Base-by-base conservation (phyloP, 92 coral and sea anemone species). In the Phenganax stokvisi region DNA sequence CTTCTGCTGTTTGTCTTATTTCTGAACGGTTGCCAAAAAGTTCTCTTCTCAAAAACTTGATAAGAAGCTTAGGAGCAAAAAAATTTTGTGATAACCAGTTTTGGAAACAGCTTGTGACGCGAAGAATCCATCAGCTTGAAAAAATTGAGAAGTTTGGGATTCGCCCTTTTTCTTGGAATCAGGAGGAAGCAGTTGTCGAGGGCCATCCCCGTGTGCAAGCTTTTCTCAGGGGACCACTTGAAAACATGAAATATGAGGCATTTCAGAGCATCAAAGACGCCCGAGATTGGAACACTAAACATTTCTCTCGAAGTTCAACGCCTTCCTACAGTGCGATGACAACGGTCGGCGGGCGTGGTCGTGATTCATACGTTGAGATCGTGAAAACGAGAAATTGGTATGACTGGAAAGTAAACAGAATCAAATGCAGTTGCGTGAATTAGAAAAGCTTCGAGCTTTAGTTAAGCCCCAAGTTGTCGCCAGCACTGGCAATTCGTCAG, bases 181-280 rank as follows among this genome's bases (percentile, higher is more conserved):
- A 80, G 62, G 81, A 69, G 3, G 64, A 47, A 29, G 88, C 85
- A 9, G 75, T 80, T 61, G 15, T 85, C 27, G 75, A 64, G 17
- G 72, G 30, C 52, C 81, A 81, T 63, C 88, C 88, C 0, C 85
- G 65, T 73, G 82, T 85, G 10, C 85, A 85, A 73, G 73, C 81
- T 58, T 85, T 85, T 52, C 56, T 85, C 13, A 62, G 82, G 54
- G 88, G 88, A 27, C 88, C 88, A 52, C 56, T 60, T 28, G 25
- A 29, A 57, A 81, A 13, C 47, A 53, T 64, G 29, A 74, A 56
- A 58, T 81, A 85, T 56, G 54, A 59, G 6, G 84, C 56, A 58
- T 85, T 85, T 70, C 80, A 13, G 55, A 75, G 81, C 54, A 74
- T 74, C 57, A 27, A 20, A 4, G 80, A 81, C 29, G 88, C 88